phyloP scores from a whole-genome alignment of 2,888 invertebrate species.

The Pachliopta kotzebuea region DNA sequence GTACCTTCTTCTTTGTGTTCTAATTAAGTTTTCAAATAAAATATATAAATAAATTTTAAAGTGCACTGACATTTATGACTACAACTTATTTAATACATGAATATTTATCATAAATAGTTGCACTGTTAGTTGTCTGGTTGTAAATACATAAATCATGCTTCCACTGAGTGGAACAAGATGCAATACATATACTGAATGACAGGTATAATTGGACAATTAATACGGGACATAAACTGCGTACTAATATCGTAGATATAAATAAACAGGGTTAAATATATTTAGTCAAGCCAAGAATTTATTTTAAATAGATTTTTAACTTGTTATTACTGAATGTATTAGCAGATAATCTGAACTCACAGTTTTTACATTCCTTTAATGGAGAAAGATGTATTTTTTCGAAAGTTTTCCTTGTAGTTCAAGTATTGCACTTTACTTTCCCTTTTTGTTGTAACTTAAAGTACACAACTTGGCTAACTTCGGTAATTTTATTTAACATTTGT shows the following conservation, averaged over 20 bases:
- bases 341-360: not conserved
- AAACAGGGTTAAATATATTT: conserved; percentile 10
- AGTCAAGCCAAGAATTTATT: not conserved
- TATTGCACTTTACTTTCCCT: conserved; percentile 21
- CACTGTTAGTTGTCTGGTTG: conserved; percentile 2
- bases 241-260: conserved; percentile 6
- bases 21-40: no score
- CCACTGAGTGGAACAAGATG: conserved; percentile 15
- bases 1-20: no score
- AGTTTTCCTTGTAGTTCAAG: conserved; percentile 6
- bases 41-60: not conserved
- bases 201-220: conserved; percentile 25
- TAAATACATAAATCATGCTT: conserved; percentile 9
- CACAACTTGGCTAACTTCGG: not conserved
- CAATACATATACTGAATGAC: conserved; percentile 21
- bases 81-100: not conserved
- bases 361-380: not conserved
- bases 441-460: conserved; percentile 8
- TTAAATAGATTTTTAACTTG: not conserved
- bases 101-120: conserved; percentile 2
- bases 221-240: conserved; percentile 16
- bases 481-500: not conserved
- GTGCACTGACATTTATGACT: not conserved
- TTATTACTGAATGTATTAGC: not conserved
- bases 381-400: not conserved